Conservation (phyloP, 2,113 vertebrate genomes). For the Hemiscyllium ocellatum region DNA sequence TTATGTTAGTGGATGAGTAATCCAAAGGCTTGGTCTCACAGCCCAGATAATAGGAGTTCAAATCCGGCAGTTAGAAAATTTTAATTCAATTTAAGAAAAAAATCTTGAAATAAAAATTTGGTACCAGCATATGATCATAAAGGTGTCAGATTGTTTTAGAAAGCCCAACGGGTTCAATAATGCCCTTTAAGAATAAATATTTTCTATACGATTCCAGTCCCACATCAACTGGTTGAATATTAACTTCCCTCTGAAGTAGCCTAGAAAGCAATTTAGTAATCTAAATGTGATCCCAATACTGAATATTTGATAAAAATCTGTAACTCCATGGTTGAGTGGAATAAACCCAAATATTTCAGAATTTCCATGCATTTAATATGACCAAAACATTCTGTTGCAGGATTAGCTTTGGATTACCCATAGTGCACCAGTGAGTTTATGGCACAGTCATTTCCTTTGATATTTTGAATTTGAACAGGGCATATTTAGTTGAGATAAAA, state of each 20-base stretch:
- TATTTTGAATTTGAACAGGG: not conserved
- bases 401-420: not conserved
- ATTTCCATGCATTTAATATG: not conserved
- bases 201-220: not conserved
- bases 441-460: not conserved
- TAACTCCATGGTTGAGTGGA: not conserved
- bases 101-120: no score
- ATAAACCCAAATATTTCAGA: not conserved
- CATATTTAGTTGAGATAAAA: not conserved
- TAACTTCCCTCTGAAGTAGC: not conserved
- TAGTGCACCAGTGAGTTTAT: not conserved
- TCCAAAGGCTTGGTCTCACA: not conserved
- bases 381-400: not conserved
- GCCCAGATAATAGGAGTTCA: not conserved
- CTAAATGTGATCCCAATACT: not conserved
- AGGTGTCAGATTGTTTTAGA: not conserved
- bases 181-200: not conserved
- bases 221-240: not conserved
- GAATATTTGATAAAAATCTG: not conserved
- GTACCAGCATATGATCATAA: not conserved
- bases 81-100: not conserved
- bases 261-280: not conserved
- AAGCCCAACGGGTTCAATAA: not conserved
- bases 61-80: not conserved
- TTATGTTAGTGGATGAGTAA: not conserved